A percentile compares a stretch with the other conserved stretches of the same genome.
Conservation (phyloP, 2,888 invertebrate genomes). For the Trachelus tabidus region DNA sequence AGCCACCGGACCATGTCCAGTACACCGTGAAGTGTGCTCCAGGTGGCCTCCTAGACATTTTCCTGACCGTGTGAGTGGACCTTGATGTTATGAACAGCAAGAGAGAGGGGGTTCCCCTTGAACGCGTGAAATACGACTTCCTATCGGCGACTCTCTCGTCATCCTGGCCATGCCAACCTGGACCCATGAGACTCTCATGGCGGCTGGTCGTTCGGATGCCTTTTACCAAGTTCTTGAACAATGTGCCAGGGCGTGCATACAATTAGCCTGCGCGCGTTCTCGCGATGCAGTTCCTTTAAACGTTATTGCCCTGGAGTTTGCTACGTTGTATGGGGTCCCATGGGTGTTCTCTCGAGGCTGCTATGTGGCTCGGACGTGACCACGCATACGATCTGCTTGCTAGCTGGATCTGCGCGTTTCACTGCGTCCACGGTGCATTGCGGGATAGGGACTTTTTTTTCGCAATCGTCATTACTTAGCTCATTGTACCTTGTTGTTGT, state of each 20-base stretch:
- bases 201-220: constrained; percentile 22
- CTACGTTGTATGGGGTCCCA: constrained; percentile 42
- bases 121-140: constrained; percentile 41
- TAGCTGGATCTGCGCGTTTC: constrained; percentile 27
- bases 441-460: constrained; percentile 1
- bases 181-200: constrained; percentile 3
- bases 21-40: not conserved
- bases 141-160: constrained; percentile 35
- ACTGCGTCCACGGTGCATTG: not conserved
- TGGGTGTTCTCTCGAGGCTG: constrained; percentile 31
- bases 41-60: not conserved
- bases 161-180: constrained; percentile 31
- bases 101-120: constrained; percentile 7
- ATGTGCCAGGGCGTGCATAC: constrained; percentile 55
- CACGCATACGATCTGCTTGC: constrained; percentile 63
- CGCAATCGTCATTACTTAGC: not conserved
- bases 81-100: not conserved
- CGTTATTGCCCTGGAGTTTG: constrained; percentile 48
- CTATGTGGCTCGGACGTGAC: constrained; percentile 58
- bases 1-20: not conserved
- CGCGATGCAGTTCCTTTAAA: constrained; percentile 32
- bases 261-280: constrained; percentile 52
- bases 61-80: constrained; percentile 24
- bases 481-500: not conserved
- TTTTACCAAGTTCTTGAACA: constrained; percentile 40